Evolutionary conservation across 1,140 invertebrate species (phyloP), one percentile per base, ranked within the genome.

Genomic region (Drosophila baimaii): DNA sequence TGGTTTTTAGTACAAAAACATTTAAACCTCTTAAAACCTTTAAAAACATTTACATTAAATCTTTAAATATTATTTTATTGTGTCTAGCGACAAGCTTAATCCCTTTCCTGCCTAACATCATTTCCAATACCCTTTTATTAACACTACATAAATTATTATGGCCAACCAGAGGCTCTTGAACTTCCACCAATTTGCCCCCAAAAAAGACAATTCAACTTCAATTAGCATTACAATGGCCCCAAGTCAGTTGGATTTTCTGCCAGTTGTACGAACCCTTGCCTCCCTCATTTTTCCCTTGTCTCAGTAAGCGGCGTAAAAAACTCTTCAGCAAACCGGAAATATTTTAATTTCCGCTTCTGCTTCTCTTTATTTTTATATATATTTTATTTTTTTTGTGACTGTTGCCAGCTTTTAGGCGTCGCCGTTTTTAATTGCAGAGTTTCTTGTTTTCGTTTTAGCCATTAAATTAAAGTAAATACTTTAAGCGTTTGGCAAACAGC

Each of bases 381-480:
- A 37, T 37, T 23, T 58, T 31, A 37, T 21, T 19, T 49, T 10
- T 29, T 21, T 23, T 35, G 51, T 10, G 19, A 51, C 41, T 64
- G 69, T 69, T 64, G 78, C 81, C 66, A 31, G 76, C 81, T 80
- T 79, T 81, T 72, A 66, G 83, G 70, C 70, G 71, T 62, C 65
- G 29, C 2, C 37, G 43, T 37, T 82, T 77, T 89, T 88, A 88
- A 88, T 89, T 89, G 75, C 83, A 27, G 61, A 46, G 65, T 51
- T 64, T 64, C 49, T 51, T 75, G 64, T 74, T 77, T 52, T 44
- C 63, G 56, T 81, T 79, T 65, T 63, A 31, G 13, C 47, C 73
- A 70, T 85, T 64, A 81, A 88, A 90, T 88, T 62, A 78, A 78
- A 89, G 77, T 80, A 89, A 88, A 90, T 88, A 89, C 84, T 78